phyloP scores from a whole-genome alignment of 2,888 invertebrate genomes.

The Netelia inedita region DNA sequence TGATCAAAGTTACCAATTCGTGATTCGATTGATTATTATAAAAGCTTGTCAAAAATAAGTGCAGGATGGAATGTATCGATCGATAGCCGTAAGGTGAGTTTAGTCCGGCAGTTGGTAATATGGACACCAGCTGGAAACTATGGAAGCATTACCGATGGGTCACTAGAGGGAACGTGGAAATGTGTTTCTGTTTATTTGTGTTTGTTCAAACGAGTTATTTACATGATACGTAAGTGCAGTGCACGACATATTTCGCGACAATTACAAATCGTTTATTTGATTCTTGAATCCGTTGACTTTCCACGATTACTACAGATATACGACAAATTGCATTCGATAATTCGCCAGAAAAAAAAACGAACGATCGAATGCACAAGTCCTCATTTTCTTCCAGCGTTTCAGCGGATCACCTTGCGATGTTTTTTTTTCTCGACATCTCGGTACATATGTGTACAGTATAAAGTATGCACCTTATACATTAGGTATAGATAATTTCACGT shows the following conservation, averaged over 20 bases:
- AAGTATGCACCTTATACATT: slow-evolving; percentile 58
- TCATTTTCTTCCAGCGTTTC: slow-evolving; percentile 6
- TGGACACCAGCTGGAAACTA: too few relatives aligned
- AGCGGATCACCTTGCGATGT: slow-evolving; percentile 24
- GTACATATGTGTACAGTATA: slow-evolving; percentile 62
- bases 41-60: too few relatives aligned
- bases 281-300: slow-evolving; percentile 50
- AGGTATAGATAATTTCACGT: slow-evolving; percentile 55
- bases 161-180: too few relatives aligned
- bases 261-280: slow-evolving; percentile 70
- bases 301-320: slow-evolving; percentile 56
- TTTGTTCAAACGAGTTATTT: neutral
- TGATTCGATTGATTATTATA: too few relatives aligned
- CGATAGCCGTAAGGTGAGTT: too few relatives aligned
- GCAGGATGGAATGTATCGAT: too few relatives aligned
- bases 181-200: too few relatives aligned
- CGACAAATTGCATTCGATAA: slow-evolving; percentile 16
- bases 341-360: slow-evolving; percentile 28
- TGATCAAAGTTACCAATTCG: too few relatives aligned
- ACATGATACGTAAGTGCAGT: neutral
- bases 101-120: too few relatives aligned
- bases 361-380: slow-evolving; percentile 27
- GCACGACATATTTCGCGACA: slow-evolving; percentile 41
- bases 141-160: too few relatives aligned
- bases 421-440: slow-evolving; percentile 38